Conservation (phyloP, 2,113 vertebrate genomes). For the Panurus biarmicus region DNA sequence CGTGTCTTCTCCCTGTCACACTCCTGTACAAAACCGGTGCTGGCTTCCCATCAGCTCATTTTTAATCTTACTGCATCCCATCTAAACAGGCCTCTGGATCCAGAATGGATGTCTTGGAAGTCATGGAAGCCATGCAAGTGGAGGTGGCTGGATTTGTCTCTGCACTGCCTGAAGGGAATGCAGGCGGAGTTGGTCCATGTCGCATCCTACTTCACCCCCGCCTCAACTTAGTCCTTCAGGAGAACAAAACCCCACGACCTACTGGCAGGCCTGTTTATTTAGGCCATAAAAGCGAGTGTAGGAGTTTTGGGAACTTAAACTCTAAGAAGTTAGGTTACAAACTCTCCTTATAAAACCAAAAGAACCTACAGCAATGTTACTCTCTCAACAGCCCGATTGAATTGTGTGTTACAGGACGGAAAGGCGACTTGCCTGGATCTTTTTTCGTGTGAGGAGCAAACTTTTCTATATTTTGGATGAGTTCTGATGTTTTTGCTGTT, state of each 20-base stretch:
- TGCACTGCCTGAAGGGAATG: background rate
- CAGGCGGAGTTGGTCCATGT: background rate
- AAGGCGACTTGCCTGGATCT: background rate
- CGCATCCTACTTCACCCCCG: background rate
- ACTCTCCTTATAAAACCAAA: background rate
- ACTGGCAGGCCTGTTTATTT: background rate
- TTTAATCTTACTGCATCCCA: background rate
- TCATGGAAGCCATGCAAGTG: background rate
- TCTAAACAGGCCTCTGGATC: background rate
- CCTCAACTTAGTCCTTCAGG: background rate
- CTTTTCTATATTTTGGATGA: background rate
- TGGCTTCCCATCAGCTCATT: background rate
- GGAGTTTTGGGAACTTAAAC: background rate
- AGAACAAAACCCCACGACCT: background rate
- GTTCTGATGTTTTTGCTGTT: background rate
- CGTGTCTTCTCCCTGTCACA: fast-evolving
- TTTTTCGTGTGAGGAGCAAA: background rate
- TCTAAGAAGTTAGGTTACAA: background rate
- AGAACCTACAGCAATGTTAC: background rate
- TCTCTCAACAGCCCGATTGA: background rate
- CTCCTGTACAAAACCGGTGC: background rate
- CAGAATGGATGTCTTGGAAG: background rate
- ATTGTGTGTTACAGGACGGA: background rate
- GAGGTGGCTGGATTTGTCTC: background rate
- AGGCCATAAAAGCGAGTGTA: background rate